phyloP scores from a whole-genome alignment of 2,113 vertebrate genomes.

The Onychorhynchus coronatus region DNA sequence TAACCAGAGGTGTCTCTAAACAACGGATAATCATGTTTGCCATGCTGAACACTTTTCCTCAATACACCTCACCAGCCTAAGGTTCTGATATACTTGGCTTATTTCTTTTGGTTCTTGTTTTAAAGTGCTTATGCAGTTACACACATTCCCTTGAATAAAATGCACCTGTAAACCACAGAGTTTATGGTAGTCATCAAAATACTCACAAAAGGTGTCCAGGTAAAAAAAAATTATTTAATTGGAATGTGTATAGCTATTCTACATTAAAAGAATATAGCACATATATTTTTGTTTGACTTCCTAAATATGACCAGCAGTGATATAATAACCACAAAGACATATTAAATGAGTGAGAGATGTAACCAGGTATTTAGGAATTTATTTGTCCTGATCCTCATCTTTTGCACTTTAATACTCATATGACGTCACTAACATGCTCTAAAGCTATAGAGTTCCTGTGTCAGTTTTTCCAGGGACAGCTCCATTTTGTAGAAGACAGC shows the following conservation, averaged over 20 bases:
- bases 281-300: not conserved
- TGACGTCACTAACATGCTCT: not conserved
- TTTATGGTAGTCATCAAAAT: not conserved
- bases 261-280: not conserved
- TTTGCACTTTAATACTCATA: not conserved
- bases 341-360: not conserved
- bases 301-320: not conserved
- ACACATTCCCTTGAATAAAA: not conserved
- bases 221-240: not conserved
- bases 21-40: not conserved
- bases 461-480: not conserved
- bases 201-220: not conserved
- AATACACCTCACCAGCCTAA: not conserved
- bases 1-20: not conserved
- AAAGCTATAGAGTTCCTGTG: not conserved
- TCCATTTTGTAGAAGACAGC: not conserved
- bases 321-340: not conserved
- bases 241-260: not conserved
- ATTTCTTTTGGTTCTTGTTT: not conserved
- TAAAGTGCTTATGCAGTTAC: not conserved
- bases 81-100: not conserved
- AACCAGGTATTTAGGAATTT: not conserved
- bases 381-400: not conserved
- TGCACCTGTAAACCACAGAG: not conserved
- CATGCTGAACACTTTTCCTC: not conserved